Conservation (phyloP, 2,113 vertebrate genomes). For the Silurus meridionalis region DNA sequence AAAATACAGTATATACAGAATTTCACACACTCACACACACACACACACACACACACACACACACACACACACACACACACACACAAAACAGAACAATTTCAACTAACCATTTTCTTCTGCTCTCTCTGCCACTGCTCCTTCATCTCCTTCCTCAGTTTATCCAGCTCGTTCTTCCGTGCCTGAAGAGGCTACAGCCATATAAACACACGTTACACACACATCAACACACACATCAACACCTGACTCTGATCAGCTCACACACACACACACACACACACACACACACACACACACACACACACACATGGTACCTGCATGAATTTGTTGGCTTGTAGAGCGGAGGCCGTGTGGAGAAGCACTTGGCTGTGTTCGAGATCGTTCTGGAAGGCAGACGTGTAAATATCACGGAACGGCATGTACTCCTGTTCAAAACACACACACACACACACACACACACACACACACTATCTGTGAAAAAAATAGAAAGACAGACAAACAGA, state of each 20-base stretch:
- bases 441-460: background rate
- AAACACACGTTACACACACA: constrained; percentile 39
- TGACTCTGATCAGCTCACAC: background rate
- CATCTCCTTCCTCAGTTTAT: constrained; percentile 92
- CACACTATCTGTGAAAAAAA: background rate
- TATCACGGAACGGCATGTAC: constrained; percentile 91
- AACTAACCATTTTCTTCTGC: constrained; percentile 89
- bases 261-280: constrained; percentile 36
- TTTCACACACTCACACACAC: background rate
- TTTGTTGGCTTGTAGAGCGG: constrained; percentile 90
- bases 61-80: constrained; percentile 14
- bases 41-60: background rate
- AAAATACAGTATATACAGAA: background rate
- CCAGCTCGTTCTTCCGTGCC: constrained; percentile 90
- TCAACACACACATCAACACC: background rate
- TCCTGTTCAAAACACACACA: constrained; percentile 72
- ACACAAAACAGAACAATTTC: background rate
- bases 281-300: constrained; percentile 22
- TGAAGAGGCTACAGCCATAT: constrained; percentile 81
- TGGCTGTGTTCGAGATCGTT: constrained; percentile 89
- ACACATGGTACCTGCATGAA: constrained; percentile 84
- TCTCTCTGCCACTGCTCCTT: constrained; percentile 97
- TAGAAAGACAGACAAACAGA: background rate
- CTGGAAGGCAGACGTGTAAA: constrained; percentile 86
- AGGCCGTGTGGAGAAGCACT: constrained; percentile 84